These are phyloP conservation scores for Nudaria mundana DNA, from an alignment of 2,888 invertebrate species.

Conservation along the genomic window DNA sequence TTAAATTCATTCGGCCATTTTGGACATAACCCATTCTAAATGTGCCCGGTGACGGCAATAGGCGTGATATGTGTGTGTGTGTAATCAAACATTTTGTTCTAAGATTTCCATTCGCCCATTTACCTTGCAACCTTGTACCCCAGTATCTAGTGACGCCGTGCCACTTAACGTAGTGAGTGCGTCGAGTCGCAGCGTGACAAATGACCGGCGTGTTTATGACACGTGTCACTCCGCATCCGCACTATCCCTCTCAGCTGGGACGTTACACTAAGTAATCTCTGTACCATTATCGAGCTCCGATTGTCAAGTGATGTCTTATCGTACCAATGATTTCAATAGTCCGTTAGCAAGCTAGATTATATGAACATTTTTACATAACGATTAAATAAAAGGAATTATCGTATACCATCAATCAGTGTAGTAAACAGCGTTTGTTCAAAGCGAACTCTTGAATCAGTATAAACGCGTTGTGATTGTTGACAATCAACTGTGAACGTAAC, in stretches of 20 bases:
- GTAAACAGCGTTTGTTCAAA: background rate
- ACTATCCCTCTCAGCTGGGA: background rate
- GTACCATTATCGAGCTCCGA: background rate
- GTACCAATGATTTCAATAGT: background rate
- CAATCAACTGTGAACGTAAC: conserved; percentile 6
- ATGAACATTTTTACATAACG: too few species aligned
- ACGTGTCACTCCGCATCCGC: background rate
- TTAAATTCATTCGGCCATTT: too few species aligned
- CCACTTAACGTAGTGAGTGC: background rate
- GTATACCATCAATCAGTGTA: too few species aligned
- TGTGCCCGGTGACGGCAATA: too few species aligned
- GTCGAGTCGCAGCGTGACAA: too few species aligned
- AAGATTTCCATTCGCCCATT: too few species aligned
- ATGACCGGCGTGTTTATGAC: background rate
- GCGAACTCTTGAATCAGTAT: background rate
- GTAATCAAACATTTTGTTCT: too few species aligned
- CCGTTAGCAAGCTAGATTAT: background rate
- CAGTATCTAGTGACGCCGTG: too few species aligned
- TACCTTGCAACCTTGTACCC: too few species aligned
- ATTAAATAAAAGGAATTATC: too few species aligned
- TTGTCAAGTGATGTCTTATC: background rate
- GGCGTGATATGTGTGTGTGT: too few species aligned
- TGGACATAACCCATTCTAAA: too few species aligned
- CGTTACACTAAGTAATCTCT: conserved; percentile 2
- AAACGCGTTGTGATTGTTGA: conserved; percentile 5